phyloP scores from a whole-genome alignment of 2,888 invertebrate species.

The Drosophila parthenogenetica region DNA sequence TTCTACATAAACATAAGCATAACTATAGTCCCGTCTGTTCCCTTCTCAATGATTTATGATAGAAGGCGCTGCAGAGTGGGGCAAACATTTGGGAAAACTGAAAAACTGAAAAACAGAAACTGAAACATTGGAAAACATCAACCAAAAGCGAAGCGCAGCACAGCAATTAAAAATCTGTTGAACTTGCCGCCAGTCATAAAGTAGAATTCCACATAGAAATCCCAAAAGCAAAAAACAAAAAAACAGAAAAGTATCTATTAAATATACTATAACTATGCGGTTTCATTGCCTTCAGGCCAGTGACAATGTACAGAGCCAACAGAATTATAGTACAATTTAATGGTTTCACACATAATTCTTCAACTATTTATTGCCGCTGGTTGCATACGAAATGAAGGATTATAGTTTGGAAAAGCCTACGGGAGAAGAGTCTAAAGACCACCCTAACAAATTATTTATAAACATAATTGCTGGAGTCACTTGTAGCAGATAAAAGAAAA shows the following conservation, averaged over 20 bases:
- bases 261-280: conserved; percentile 36
- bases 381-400: conserved; percentile 65
- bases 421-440: conserved; percentile 48
- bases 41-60: conserved; percentile 58
- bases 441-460: conserved; percentile 78
- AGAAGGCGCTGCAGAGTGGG: conserved; percentile 41
- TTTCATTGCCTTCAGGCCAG: conserved; percentile 50
- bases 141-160: conserved; percentile 53
- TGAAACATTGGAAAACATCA: conserved; percentile 61
- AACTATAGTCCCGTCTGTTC: conserved; percentile 24
- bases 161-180: conserved; percentile 75
- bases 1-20: conserved; percentile 23
- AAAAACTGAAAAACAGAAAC: conserved; percentile 24
- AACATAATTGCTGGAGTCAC: conserved; percentile 67
- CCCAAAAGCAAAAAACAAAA: conserved; percentile 14
- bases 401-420: conserved; percentile 32
- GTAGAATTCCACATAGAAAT: conserved; percentile 35
- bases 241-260: conserved; percentile 15
- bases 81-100: conserved; percentile 21
- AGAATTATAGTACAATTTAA: conserved; percentile 61
- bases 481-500: conserved; percentile 48
- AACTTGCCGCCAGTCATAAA: conserved; percentile 68
- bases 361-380: conserved; percentile 53
- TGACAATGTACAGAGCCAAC: conserved; percentile 49
- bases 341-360: conserved; percentile 74